Percentiles rank a stretch among this genome's conserved stretches.
These are phyloP conservation scores for Cheilosia vernalis DNA, from an alignment of 2,888 invertebrate genomes.

Conservation along the genomic window DNA sequence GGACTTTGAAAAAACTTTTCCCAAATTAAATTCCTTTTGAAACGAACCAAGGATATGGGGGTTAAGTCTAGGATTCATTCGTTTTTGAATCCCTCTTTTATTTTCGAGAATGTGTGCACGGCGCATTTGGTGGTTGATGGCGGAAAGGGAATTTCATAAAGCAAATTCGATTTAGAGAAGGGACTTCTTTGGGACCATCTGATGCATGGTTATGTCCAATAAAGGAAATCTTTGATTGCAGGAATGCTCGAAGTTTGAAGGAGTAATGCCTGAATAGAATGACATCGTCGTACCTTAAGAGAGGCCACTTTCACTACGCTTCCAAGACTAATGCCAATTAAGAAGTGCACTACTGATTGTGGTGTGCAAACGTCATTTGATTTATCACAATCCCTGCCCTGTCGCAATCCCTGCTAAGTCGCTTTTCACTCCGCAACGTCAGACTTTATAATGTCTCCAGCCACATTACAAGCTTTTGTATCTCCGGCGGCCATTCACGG, in stretches of 20 bases:
- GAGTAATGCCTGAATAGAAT: too few relatives aligned
- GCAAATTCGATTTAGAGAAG: not conserved
- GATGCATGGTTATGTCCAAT: too few relatives aligned
- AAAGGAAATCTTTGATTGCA: too few relatives aligned
- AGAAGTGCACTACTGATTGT: slow-evolving; percentile 32
- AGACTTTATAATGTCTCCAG: slow-evolving; percentile 8
- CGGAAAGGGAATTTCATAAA: slow-evolving; percentile 13
- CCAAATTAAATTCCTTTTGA: slow-evolving; percentile 68
- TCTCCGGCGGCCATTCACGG: slow-evolving; percentile 5
- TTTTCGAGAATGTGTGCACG: slow-evolving; percentile 11
- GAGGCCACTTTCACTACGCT: not conserved
- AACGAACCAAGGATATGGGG: slow-evolving; percentile 60
- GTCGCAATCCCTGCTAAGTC: not conserved
- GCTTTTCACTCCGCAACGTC: slow-evolving; percentile 20
- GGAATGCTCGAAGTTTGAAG: too few relatives aligned
- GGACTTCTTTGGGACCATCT: not conserved
- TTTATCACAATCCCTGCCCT: slow-evolving; percentile 31
- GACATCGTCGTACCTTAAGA: not conserved
- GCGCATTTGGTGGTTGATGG: slow-evolving; percentile 5
- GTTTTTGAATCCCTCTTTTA: slow-evolving; percentile 3
- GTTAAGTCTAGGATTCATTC: slow-evolving; percentile 33
- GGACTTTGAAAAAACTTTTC: slow-evolving; percentile 61
- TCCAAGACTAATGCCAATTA: slow-evolving; percentile 8
- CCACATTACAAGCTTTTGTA: not conserved
- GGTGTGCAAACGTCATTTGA: slow-evolving; percentile 10